Conservation (phyloP, 2,113 vertebrate genomes). For the Potamarius usumacintae region DNA sequence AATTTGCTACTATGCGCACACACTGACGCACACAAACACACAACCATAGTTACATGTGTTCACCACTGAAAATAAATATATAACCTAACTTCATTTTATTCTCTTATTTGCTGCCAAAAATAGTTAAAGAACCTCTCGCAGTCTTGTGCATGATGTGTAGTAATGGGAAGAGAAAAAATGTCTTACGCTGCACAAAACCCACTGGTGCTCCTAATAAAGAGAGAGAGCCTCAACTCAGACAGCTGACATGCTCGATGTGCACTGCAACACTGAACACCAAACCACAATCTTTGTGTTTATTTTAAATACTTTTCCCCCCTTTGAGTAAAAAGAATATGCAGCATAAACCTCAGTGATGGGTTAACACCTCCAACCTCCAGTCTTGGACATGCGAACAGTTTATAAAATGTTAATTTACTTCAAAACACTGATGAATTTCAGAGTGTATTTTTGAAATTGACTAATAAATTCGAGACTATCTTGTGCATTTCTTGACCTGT, state of each 20-base stretch:
- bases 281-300: constrained; percentile 45
- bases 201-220: constrained; percentile 60
- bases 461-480: background rate
- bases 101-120: constrained; percentile 72
- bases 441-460: background rate
- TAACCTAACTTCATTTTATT: constrained; percentile 72
- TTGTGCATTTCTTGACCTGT: background rate
- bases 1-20: constrained; percentile 36
- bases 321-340: constrained; percentile 38
- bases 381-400: background rate
- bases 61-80: constrained; percentile 75
- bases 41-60: constrained; percentile 48
- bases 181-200: constrained; percentile 65
- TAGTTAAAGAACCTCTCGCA: constrained; percentile 66
- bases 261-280: constrained; percentile 20
- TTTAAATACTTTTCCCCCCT: constrained; percentile 31
- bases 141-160: constrained; percentile 64
- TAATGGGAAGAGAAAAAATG: constrained; percentile 66
- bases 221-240: constrained; percentile 49
- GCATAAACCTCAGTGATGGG: constrained; percentile 9
- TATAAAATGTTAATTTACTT: background rate
- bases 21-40: constrained; percentile 63
- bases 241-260: constrained; percentile 1
- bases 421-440: background rate
- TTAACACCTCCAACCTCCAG: constrained; percentile 8